These are phyloP conservation scores for Triops longicaudatus DNA, from an alignment of 1,140 invertebrate species.

Conservation along the genomic window DNA sequence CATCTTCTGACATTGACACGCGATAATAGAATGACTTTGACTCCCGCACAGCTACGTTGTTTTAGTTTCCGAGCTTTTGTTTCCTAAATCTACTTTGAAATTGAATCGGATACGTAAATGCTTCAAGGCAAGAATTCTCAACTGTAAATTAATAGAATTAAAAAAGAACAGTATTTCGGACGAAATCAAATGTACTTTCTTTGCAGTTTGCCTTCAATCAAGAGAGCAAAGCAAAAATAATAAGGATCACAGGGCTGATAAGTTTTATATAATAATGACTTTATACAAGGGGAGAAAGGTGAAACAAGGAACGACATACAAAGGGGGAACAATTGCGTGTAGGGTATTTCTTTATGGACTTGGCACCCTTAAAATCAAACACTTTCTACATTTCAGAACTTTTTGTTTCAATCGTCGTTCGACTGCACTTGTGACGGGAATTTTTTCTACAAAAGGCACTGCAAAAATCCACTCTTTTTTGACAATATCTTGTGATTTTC, in stretches of 20 bases:
- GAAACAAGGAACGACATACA: neutral
- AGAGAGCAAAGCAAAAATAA: neutral
- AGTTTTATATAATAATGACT: neutral
- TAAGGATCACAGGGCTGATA: slow-evolving; percentile 13
- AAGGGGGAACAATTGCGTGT: neutral
- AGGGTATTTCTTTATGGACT: neutral
- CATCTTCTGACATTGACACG: slow-evolving; percentile 1
- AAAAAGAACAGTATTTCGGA: neutral
- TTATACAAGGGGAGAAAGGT: neutral
- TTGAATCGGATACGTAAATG: neutral
- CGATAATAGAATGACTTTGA: neutral
- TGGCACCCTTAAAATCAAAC: neutral
- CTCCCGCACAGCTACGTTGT: neutral
- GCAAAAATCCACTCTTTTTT: neutral
- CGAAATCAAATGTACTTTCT: slow-evolving; percentile 20
- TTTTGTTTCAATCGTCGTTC: neutral
- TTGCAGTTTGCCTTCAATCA: neutral
- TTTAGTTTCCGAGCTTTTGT: neutral
- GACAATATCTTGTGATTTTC: neutral
- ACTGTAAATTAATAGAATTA: neutral
- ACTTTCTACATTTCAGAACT: neutral
- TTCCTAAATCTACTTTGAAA: neutral
- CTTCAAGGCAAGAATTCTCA: neutral
- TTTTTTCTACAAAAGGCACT: neutral
- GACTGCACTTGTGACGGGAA: neutral